A percentile compares a stretch with the other conserved stretches of the same genome.
phyloP scores from a whole-genome alignment of 1,140 invertebrate genomes.

The Cylas formicarius region DNA sequence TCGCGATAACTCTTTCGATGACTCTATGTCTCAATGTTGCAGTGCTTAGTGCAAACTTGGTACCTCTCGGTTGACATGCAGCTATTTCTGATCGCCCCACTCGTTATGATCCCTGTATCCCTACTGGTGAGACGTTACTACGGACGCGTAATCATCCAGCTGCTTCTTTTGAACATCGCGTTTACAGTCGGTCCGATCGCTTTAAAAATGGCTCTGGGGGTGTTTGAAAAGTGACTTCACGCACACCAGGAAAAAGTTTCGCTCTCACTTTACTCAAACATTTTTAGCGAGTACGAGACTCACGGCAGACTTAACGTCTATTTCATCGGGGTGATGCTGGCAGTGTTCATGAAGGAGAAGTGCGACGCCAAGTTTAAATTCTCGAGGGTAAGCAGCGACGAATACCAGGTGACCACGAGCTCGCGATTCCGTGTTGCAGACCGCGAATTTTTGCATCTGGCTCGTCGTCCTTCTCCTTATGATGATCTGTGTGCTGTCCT shows the following conservation, averaged over 20 bases:
- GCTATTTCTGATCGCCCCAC: conserved; percentile 46
- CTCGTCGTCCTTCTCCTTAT: conserved; percentile 4
- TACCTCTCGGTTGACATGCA: conserved; percentile 60
- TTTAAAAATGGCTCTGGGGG: no score
- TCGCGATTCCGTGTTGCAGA: conserved; percentile 8
- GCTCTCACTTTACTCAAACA: no score
- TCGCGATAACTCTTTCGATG: not conserved
- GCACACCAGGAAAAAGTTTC: no score
- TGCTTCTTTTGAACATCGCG: conserved; percentile 9
- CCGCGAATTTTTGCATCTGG: conserved; percentile 10
- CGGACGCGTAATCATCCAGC: conserved; percentile 8
- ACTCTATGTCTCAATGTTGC: conserved; percentile 7
- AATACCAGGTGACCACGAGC: conserved; percentile 1
- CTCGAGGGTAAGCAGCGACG: conserved; percentile 9
- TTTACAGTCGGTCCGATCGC: no score
- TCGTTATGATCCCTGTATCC: conserved; percentile 28
- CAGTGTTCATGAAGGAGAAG: conserved; percentile 17
- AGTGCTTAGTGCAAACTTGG: conserved; percentile 43
- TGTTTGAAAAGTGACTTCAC: no score
- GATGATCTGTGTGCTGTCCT: conserved; percentile 1
- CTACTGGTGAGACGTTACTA: conserved; percentile 13
- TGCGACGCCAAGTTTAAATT: not conserved
- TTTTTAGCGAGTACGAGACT: conserved; percentile 15
- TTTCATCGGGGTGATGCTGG: conserved; percentile 22
- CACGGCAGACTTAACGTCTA: conserved; percentile 17